phyloP scores from a whole-genome alignment of 2,797 vertebrate species.

The Dermochelys coriacea region DNA sequence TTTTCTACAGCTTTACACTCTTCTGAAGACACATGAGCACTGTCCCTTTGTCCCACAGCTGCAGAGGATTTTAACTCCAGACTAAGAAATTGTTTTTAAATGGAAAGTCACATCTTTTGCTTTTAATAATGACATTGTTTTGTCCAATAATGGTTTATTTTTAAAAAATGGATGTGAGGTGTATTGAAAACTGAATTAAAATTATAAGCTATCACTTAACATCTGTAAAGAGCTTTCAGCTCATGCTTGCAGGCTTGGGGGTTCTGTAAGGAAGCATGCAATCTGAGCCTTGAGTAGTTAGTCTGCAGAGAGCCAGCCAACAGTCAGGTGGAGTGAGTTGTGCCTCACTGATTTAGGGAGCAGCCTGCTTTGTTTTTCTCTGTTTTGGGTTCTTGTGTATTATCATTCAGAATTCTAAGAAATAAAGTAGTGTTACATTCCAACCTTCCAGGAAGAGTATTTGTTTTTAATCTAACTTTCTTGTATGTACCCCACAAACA shows the following conservation, averaged over 20 bases:
- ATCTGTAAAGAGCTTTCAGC: background rate
- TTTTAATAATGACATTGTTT: too few relatives aligned
- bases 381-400: too few relatives aligned
- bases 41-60: background rate
- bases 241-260: background rate
- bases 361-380: too few relatives aligned
- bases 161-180: background rate
- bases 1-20: background rate
- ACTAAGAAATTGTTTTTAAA: too few relatives aligned
- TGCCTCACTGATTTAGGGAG: background rate
- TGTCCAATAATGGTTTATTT: too few relatives aligned
- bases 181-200: background rate
- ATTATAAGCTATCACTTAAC: background rate
- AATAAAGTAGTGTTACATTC: too few relatives aligned
- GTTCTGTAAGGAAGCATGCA: background rate
- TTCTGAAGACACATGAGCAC: background rate
- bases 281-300: background rate
- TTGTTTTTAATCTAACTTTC: too few relatives aligned
- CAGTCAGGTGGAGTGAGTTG: background rate
- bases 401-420: too few relatives aligned
- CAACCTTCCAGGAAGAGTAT: too few relatives aligned
- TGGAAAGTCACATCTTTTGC: too few relatives aligned
- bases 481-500: too few relatives aligned
- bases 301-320: too few relatives aligned
- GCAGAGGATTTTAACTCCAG: background rate